phyloP scores from a whole-genome alignment of 2,113 vertebrate species.

The Centrocercus urophasianus region DNA sequence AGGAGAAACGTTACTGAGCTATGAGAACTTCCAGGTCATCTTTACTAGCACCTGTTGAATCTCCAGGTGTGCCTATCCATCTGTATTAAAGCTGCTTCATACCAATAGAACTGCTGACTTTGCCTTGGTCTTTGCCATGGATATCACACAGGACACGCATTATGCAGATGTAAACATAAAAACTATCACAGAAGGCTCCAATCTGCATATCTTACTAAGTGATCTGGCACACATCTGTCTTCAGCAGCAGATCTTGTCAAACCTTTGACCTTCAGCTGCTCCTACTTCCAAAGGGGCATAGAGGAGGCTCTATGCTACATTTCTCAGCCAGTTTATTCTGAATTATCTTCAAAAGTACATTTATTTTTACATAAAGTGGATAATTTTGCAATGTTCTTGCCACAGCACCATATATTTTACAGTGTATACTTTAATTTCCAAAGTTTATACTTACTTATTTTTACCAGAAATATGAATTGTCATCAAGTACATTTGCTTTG shows the following conservation, averaged over 20 bases:
- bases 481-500: not conserved
- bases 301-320: not conserved
- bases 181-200: not conserved
- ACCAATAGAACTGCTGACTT: not conserved
- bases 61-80: not conserved
- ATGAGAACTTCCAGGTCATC: not conserved
- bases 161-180: not conserved
- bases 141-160: not conserved
- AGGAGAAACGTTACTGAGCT: not conserved
- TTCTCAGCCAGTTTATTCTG: not conserved
- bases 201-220: not conserved
- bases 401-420: not conserved
- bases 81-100: not conserved
- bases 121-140: not conserved
- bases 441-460: not conserved
- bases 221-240: not conserved
- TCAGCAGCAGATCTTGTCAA: not conserved
- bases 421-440: not conserved
- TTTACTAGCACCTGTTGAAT: not conserved
- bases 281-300: not conserved
- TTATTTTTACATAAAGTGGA: not conserved
- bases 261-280: not conserved
- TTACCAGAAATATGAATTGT: not conserved
- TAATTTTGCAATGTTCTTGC: not conserved
- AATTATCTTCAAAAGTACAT: not conserved